Percentiles rank a stretch among this genome's conserved stretches.
phyloP scores from a whole-genome alignment of 2,797 vertebrate species.

The Valencia hispanica region DNA sequence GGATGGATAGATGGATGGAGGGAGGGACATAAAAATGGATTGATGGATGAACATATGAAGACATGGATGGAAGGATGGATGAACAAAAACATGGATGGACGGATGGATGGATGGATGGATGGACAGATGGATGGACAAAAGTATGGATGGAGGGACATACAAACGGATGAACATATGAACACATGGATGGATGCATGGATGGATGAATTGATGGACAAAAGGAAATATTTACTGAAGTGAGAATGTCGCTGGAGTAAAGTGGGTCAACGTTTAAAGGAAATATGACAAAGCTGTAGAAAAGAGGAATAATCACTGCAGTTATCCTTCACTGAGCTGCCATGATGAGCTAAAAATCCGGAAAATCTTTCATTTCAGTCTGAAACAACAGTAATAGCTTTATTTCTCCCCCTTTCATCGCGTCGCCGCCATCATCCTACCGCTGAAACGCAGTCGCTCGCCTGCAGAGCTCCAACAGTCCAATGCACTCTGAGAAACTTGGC shows the following conservation, averaged over 20 bases:
- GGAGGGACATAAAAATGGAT: no score
- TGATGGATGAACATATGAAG: background rate
- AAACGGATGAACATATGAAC: no score
- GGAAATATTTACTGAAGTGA: conserved; percentile 2
- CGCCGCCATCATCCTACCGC: no score
- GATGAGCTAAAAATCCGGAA: conserved; percentile 22
- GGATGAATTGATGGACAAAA: no score
- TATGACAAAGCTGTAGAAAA: background rate
- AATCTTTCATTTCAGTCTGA: conserved; percentile 23
- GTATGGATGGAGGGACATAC: background rate
- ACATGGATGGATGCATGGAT: no score
- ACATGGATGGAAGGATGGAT: no score
- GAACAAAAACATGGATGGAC: no score
- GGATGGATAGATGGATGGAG: no score
- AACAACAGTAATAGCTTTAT: conserved; percentile 25
- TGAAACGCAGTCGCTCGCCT: conserved; percentile 49
- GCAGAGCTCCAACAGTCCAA: conserved; percentile 72
- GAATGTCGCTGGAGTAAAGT: background rate
- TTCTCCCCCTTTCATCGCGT: conserved; percentile 29
- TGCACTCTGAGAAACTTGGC: conserved; percentile 77
- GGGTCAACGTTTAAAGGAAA: conserved; percentile 6
- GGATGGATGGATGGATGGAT: no score
- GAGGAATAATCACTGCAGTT: conserved; percentile 34
- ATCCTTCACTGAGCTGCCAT: conserved; percentile 20
- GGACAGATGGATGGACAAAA: no score